Evolutionary conservation across 2,113 vertebrate species (phyloP), one percentile per base, ranked within the genome.

Genomic region (Upupa epops): DNA sequence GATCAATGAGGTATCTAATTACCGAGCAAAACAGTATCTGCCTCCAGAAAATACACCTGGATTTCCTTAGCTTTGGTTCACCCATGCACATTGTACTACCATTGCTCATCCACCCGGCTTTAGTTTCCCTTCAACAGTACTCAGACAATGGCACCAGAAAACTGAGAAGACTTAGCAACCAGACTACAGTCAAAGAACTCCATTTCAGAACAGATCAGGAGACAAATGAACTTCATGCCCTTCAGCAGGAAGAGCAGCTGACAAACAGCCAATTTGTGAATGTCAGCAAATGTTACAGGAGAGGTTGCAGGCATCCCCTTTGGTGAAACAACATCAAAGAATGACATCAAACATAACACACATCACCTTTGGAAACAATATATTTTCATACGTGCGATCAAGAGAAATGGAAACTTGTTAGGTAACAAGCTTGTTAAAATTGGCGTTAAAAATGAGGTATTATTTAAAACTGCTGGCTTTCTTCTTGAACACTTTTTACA

Each of bases 241-340:
- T 84, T 79, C 58, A 87, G 78, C 94, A 46, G 46, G 75, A 73
- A 68, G 46, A 89, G 32, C 28, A 79, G 51, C 81, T 85, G 61
- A 89, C 74, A 84, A 91, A 75, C 61, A 89, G 82, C 66, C 84
- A 63, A 87, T 61, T 24, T 72, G 63, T 80, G 85, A 95, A 87
- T 40, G 54, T 88, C 63, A 89, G 74, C 64, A 91, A 76, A 87
- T 87, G 51, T 82, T 85, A 76, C 17, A 36, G 88, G 66, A 72
- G 46, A 78, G 42, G 72, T 91, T 93, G 89, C 45, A 73, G 34
- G 63, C 77, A 73, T 31, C 28, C 42, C 59, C 71, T 89, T 48
- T 65, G 59, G 37, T 72, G 63, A 82, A 54, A 40, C 24, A 79
- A 77, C 65, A 75, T 72, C 45, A 56, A 66, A 82, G 75, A 75